A percentile compares a stretch with the other conserved stretches of the same genome.
phyloP scores from a whole-genome alignment of 2,113 vertebrate genomes.

The Nothoprocta perdicaria region DNA sequence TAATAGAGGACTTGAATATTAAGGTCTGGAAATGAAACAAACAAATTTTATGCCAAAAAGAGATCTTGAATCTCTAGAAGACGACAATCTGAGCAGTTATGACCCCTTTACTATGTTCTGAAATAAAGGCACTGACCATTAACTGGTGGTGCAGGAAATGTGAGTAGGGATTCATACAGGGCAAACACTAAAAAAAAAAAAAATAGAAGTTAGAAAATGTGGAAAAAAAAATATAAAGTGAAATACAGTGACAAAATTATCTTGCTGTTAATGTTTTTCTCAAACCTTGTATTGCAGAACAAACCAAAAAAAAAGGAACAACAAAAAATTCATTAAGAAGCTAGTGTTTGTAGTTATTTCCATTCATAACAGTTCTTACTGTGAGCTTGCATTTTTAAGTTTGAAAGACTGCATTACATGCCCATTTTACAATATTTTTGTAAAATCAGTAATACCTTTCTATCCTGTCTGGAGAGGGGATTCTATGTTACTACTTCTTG shows the following conservation, averaged over 20 bases:
- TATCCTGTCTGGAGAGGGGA: accelerated
- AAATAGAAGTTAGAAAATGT: background rate
- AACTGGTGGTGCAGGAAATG: background rate
- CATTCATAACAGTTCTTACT: background rate
- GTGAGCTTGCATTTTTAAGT: background rate
- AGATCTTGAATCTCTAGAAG: background rate
- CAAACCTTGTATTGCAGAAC: background rate
- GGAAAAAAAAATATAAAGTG: background rate
- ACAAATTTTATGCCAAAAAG: background rate
- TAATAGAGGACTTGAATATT: background rate
- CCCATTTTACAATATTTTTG: background rate
- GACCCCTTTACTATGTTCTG: background rate
- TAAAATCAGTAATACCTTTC: background rate
- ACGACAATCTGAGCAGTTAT: background rate
- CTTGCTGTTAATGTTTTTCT: background rate
- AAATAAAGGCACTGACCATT: background rate
- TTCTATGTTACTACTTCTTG: background rate
- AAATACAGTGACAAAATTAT: background rate
- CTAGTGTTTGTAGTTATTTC: accelerated
- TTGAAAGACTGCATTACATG: background rate
- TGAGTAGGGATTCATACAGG: background rate
- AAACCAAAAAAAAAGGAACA: background rate
- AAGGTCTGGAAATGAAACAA: background rate
- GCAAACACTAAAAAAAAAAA: background rate
- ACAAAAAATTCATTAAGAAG: accelerated